Conservation (phyloP, 64 coral and sea anemone genomes). For the Dendronephthya gigantea region DNA sequence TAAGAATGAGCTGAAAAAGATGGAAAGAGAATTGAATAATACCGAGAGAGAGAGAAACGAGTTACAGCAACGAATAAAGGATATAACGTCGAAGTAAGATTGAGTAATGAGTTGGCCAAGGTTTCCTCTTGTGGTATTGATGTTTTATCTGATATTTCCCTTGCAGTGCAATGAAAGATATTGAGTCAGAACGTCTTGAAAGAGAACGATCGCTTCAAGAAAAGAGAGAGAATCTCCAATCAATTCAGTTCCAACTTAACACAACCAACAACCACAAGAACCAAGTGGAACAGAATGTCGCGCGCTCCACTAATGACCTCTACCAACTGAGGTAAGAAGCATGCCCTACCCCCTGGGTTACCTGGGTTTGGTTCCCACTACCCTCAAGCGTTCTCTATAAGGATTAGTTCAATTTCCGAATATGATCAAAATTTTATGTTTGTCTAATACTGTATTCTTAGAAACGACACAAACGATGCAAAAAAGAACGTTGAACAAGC, state of each 20-base stretch:
- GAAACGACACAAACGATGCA: conserved; percentile 59
- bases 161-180: conserved; percentile 82
- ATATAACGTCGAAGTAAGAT: conserved; percentile 90
- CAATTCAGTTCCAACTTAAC: conserved; percentile 53
- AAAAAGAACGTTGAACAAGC: conserved; percentile 27
- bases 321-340: conserved; percentile 60
- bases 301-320: conserved; percentile 50
- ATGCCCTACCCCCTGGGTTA: too few species aligned
- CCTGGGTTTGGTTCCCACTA: too few species aligned
- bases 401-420: too few species aligned
- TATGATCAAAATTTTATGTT: too few species aligned
- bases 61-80: conserved; percentile 68
- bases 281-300: conserved; percentile 63
- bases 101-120: too few species aligned
- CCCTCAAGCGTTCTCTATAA: too few species aligned
- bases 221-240: conserved; percentile 68
- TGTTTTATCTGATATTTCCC: background rate
- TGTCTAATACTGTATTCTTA: too few species aligned
- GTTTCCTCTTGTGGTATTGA: too few species aligned
- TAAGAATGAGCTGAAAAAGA: conserved; percentile 59
- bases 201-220: conserved; percentile 48
- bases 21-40: conserved; percentile 51
- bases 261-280: conserved; percentile 68
- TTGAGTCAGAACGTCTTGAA: conserved; percentile 73
- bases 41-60: conserved; percentile 46